These are phyloP conservation scores for Listronotus oregonensis DNA, from an alignment of 1,140 invertebrate species.

Conservation along the genomic window DNA sequence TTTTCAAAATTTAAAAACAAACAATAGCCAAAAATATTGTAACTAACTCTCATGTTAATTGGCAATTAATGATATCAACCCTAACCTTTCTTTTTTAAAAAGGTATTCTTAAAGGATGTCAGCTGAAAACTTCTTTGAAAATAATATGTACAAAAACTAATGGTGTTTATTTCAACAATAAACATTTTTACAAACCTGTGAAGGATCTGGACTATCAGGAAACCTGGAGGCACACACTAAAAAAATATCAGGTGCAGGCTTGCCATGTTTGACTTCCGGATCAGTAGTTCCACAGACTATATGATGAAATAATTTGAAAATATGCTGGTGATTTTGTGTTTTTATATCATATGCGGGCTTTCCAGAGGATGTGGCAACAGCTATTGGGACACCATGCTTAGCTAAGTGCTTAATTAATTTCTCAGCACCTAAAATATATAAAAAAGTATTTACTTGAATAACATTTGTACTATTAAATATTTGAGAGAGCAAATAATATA, in stretches of 20 bases:
- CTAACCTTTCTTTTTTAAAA: too few species aligned
- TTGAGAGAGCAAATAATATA: too few species aligned
- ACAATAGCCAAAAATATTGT: too few species aligned
- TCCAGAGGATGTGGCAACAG: slow-evolving; percentile 88
- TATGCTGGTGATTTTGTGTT: slow-evolving; percentile 70
- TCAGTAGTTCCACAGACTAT: slow-evolving; percentile 85
- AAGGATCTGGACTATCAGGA: slow-evolving; percentile 68
- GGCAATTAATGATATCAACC: too few species aligned
- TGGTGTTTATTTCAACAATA: not conserved
- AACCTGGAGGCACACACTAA: slow-evolving; percentile 86
- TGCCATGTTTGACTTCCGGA: slow-evolving; percentile 85
- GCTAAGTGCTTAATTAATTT: slow-evolving; percentile 80
- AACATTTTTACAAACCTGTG: slow-evolving; percentile 60
- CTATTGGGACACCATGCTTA: slow-evolving; percentile 78
- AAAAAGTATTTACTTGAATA: too few species aligned
- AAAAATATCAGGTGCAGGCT: slow-evolving; percentile 93
- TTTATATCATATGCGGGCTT: slow-evolving; percentile 79
- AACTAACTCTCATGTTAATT: too few species aligned
- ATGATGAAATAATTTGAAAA: slow-evolving; percentile 81
- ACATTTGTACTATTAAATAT: too few species aligned
- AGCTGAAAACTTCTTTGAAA: too few species aligned
- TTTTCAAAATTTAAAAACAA: too few species aligned
- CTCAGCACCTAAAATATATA: slow-evolving; percentile 71
- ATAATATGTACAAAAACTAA: too few species aligned
- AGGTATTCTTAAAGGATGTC: too few species aligned